Base-by-base conservation (phyloP, 2,113 vertebrate species). In the Semnornis frantzii region DNA sequence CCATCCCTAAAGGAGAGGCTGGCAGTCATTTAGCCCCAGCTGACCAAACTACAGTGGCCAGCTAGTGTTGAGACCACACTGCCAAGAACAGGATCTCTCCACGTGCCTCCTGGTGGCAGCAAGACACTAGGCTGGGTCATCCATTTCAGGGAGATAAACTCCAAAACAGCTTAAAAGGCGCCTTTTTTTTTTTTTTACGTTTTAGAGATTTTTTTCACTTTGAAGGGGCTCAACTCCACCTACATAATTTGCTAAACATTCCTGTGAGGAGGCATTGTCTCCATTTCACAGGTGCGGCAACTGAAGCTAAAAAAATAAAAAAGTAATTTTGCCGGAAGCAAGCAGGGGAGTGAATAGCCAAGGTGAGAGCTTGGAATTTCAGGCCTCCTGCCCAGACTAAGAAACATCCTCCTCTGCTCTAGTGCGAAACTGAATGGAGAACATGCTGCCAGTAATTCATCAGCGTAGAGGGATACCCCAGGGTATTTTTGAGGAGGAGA, bases 251-350 rank as follows among this genome's bases (percentile, higher is more conserved):
- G 60, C 65, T 60, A 80, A 78, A 31, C 64, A 78, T 66, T 94
- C 79, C 88, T 48, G 25, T 21, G 31, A 83, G 76, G 37, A 83
- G 48, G 73, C 62, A 86, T 34, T 90, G 90, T 83, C 85, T 93
- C 78, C 31, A 46, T 83, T 87, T 87, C 92, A 92, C 87, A 96
- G 94, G 72, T 95, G 95, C 85, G 92, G 85, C 54, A 86, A 88
- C n/a, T 42, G 37, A 92, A 80, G 88, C 66, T 69, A 6, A 78
- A 31, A 44, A 42, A 63, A 78, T 42, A 60, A 62, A n/a, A 33
- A 44, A 24, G 42, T 23, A 39, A 68, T 27, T 62, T 59, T 72
- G 76, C 76, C 23, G 0, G 58, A 77, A 85, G 91, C 71, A 3
- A 50, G 15, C 3, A 0, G 80, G 19, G 31, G 65, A 82, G 78